These are phyloP conservation scores for Chrysemys picta DNA, from an alignment of 2,113 vertebrate genomes.

Conservation along the genomic window DNA sequence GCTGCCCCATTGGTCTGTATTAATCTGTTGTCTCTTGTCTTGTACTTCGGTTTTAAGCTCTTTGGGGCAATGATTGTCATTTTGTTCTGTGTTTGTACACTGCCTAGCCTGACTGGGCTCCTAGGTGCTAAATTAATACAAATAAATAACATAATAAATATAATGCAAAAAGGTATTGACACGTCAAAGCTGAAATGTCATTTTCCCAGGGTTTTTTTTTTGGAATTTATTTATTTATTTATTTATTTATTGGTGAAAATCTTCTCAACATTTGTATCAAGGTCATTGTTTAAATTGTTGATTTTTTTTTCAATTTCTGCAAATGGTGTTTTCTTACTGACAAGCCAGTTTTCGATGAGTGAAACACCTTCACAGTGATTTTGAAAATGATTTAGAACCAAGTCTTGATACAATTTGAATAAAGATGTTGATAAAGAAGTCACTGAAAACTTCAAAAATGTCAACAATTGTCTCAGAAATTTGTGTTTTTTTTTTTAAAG, in stretches of 20 bases:
- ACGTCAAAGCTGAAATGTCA: rapidly evolving
- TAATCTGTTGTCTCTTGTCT: neutral
- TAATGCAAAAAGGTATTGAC: neutral
- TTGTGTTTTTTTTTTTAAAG: neutral
- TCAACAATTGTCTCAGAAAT: neutral
- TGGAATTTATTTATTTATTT: neutral
- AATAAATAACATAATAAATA: neutral
- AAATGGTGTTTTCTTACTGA: neutral
- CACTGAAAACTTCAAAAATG: neutral
- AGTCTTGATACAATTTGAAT: neutral
- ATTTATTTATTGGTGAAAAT: neutral
- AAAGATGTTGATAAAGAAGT: neutral
- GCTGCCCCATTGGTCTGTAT: neutral
- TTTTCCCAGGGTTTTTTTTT: neutral
- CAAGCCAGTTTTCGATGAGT: rapidly evolving
- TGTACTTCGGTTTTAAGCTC: neutral
- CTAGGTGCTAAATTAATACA: neutral
- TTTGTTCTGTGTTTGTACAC: neutral
- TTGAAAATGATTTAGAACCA: neutral
- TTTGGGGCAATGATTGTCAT: neutral
- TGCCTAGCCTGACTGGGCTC: neutral
- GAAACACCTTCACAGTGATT: rapidly evolving
- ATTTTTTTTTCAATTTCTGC: neutral
- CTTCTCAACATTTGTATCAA: neutral
- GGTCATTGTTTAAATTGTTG: neutral